Conservation (phyloP, 2,888 invertebrate genomes). For the Allacma fusca region DNA sequence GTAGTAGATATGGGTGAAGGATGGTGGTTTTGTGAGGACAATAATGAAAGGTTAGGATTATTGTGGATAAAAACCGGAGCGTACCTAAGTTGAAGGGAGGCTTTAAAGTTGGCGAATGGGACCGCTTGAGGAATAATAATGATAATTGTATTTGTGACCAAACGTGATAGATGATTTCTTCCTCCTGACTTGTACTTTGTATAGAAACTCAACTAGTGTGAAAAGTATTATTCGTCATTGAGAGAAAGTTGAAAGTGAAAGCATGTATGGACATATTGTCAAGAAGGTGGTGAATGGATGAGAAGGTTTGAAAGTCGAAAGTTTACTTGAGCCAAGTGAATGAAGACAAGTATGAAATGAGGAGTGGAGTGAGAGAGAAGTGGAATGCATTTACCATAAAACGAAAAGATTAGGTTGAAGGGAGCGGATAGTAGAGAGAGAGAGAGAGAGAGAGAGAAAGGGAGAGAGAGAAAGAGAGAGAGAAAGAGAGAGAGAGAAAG, state of each 20-base stretch:
- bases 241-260: conserved; percentile 27
- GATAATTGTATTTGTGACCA: neutral
- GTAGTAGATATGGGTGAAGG: too few relatives aligned
- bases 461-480: conserved; percentile 25
- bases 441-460: neutral
- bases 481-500: conserved; percentile 33
- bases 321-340: conserved; percentile 26
- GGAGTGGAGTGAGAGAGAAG: conserved; percentile 6
- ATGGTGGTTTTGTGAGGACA: neutral
- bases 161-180: conserved; percentile 9
- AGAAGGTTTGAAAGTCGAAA: conserved; percentile 28
- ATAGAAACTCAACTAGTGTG: neutral
- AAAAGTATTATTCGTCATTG: neutral
- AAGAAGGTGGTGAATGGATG: conserved; percentile 32
- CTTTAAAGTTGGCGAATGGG: neutral
- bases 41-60: conserved; percentile 16
- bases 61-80: too few relatives aligned
- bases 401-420: conserved; percentile 30
- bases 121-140: neutral
- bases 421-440: neutral
- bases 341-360: conserved; percentile 18
- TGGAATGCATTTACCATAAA: conserved; percentile 32
- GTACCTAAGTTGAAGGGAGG: neutral
- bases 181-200: neutral
- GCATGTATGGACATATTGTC: conserved; percentile 23